Percentiles rank a stretch among this genome's conserved stretches.
Conservation (phyloP, 2,113 vertebrate species). For the Mirounga angustirostris region DNA sequence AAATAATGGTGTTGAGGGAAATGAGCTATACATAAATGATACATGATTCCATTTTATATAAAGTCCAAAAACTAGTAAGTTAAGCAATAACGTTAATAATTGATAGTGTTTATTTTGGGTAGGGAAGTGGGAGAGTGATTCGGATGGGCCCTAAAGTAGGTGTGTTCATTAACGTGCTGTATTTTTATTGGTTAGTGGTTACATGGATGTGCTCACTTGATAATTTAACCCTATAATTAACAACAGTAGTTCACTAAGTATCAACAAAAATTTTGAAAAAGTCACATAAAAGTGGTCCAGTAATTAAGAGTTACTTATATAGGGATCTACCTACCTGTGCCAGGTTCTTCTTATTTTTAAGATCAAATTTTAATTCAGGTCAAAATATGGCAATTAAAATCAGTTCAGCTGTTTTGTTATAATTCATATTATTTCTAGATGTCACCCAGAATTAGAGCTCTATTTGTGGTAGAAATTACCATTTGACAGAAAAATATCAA, state of each 20-base stretch:
- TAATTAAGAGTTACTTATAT: not conserved
- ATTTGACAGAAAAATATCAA: not conserved
- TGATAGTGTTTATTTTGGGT: not conserved
- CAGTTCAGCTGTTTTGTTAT: not conserved
- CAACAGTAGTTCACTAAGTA: not conserved
- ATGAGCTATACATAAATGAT: not conserved
- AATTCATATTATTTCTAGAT: not conserved
- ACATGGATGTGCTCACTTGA: not conserved
- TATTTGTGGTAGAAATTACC: not conserved
- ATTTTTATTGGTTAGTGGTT: not conserved
- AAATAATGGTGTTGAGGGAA: not conserved
- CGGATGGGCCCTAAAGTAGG: fast-evolving
- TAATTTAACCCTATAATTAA: not conserved
- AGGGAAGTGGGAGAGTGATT: not conserved
- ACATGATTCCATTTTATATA: not conserved
- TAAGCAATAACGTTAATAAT: not conserved
- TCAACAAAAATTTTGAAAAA: not conserved
- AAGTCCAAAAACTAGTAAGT: not conserved
- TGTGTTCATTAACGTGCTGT: not conserved
- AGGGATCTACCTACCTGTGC: not conserved
- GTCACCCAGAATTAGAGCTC: not conserved
- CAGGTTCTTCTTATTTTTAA: not conserved
- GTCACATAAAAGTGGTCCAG: not conserved
- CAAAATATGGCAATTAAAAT: not conserved
- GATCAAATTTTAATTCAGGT: not conserved